phyloP scores from a whole-genome alignment of 2,888 invertebrate genomes.

The Pristionchus maxplancki region DNA sequence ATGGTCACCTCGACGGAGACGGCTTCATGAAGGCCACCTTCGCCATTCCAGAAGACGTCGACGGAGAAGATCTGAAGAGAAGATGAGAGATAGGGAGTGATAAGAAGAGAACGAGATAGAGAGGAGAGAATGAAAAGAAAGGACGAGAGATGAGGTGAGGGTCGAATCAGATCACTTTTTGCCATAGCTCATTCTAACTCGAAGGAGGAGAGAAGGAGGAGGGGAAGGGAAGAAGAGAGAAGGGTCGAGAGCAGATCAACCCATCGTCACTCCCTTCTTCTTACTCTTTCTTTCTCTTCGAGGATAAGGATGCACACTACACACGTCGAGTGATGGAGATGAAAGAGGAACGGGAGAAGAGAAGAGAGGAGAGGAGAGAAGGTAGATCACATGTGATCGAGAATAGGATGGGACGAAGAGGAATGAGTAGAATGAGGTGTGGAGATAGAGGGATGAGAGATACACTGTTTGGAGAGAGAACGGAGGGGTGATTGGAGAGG shows the following conservation, averaged over 20 bases:
- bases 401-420: conserved; percentile 29
- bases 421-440: conserved; percentile 43
- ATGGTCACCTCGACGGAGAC: conserved; percentile 24
- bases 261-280: background rate
- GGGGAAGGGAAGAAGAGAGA: background rate
- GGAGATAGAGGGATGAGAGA: conserved; percentile 41
- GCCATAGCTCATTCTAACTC: background rate
- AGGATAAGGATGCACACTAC: conserved; percentile 10
- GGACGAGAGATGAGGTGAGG: background rate
- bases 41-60: conserved; percentile 44
- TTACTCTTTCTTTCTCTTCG: background rate
- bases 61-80: conserved; percentile 6
- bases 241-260: background rate
- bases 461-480: conserved; percentile 29
- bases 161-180: conserved; percentile 51
- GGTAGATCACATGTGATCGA: conserved; percentile 39
- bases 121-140: background rate
- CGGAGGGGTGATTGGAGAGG: conserved; percentile 24
- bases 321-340: background rate
- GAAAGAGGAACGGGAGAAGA: background rate
- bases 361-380: conserved; percentile 15
- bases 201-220: conserved; percentile 44
- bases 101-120: background rate
- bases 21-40: conserved; percentile 44
- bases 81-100: background rate